Evolutionary conservation across 2,797 vertebrate genomes (phyloP), one percentile per base, ranked within the genome.

Genomic region (Acipenser ruthenus): DNA sequence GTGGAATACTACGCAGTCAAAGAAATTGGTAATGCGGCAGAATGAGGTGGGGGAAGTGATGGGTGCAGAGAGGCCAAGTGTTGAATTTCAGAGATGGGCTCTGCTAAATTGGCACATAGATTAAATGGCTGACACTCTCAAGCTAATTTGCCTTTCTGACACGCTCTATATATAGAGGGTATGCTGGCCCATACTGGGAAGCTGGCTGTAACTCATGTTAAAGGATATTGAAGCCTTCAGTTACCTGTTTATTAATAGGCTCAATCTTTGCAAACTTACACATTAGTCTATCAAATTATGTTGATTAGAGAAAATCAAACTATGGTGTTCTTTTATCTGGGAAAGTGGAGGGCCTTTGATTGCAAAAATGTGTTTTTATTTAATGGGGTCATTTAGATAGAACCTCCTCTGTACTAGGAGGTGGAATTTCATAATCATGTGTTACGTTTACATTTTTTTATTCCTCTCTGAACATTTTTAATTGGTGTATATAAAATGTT

Each of bases 1-100:
- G 74, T 77, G 71, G 76, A 80, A 80, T 82, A 77, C 82, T 70
- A 77, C 73, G 65, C 74, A 78, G 77, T 72, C 73, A 78, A 74
- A 78, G 74, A 76, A 78, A 79, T 79, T 71, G 74, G 71, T 71
- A 73, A 72, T 78, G 80, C 78, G 6, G 74, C 79, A 81, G 73
- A 80, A 75, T 72, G 74, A 62, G 63, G 66, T 50, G 59, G 62
- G 58, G 67, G 47, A 50, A 48, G 15, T 62, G 11, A 56, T 18
- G 13, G 47, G 49, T 58, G 53, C 56, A 56, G 66, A n/a, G 48
- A 55, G 66, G 60, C 66, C 67, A 50, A 67, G 70, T 73, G 73
- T 73, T 75, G 74, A 70, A 77, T 77, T 81, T 77, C 80, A 76
- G 75, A 76, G 75, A 70, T 67, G 59, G 56, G 63, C 10, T 65